Conservation (phyloP, 2,888 invertebrate species). For the Hydrotaea cyrtoneurina region DNA sequence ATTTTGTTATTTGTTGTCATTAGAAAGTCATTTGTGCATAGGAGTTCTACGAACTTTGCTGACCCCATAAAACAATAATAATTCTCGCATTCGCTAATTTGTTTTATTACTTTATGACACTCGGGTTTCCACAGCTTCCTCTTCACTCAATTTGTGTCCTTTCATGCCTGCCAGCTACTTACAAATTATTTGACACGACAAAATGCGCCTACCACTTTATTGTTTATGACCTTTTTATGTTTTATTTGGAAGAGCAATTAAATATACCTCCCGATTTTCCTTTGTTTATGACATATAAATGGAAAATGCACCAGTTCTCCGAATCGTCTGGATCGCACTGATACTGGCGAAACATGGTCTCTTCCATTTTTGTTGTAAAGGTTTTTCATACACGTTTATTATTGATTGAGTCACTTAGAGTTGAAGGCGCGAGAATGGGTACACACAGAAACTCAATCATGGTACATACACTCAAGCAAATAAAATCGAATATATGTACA, state of each 20-base stretch:
- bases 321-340: not conserved
- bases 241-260: slow-evolving; percentile 59
- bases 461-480: too few species aligned
- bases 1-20: slow-evolving; percentile 18
- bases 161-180: not conserved
- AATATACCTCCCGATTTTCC: slow-evolving; percentile 43
- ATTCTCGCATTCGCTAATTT: too few species aligned
- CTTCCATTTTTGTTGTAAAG: not conserved
- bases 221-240: slow-evolving; percentile 11
- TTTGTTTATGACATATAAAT: not conserved
- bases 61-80: not conserved
- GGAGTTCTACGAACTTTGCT: not conserved
- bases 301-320: not conserved
- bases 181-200: slow-evolving; percentile 38
- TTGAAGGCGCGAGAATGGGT: slow-evolving; percentile 43
- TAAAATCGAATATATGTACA: too few species aligned
- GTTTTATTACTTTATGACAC: slow-evolving; percentile 50
- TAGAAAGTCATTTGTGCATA: slow-evolving; percentile 41
- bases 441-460: not conserved
- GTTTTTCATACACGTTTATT: not conserved
- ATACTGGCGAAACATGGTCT: not conserved
- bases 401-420: not conserved
- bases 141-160: not conserved
- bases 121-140: slow-evolving; percentile 6
- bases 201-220: slow-evolving; percentile 31